Evolutionary conservation across 2,797 vertebrate species (phyloP), one percentile per base, ranked within the genome.

Genomic region (Pelochelys cantorii): DNA sequence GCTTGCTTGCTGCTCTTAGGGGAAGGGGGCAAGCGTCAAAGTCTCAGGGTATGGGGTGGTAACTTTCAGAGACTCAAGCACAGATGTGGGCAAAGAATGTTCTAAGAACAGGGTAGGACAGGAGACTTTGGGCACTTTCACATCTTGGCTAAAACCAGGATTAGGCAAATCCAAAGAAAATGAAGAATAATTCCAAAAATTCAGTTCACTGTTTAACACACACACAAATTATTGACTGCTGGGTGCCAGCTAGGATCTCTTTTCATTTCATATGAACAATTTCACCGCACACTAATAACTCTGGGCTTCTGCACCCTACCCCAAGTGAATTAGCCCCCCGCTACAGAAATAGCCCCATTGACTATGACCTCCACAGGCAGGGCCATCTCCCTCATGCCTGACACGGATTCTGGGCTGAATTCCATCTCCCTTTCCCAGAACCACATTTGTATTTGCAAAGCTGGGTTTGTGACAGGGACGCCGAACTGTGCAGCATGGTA

Each of bases 391-490:
- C 29, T 22, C 18, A 5, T 20, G 31, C 18, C 78, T 42, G 42
- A 42, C 7, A 6, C 42, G 42, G 42, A 10, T 0, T 0, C 0
- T 0, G 74, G 57, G 27, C 54, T 75, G 62, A 9, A 22, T 59
- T 2, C 0, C 57, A 37, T 42, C 54, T 80, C 60, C 5, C 74
- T 48, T 75, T 75, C 37, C 27, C 25, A 27, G 74, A 75, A 77
- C 13, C 0, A 0, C 1, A 17, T 12, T 8, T 54, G 20, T 6
- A 13, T 56, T 54, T n/a, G 5, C 53, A 25, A 56, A 15, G 31
- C n/a, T n/a, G 22, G n/a, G 22, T 11, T 29, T 57, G 17, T 57
- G n/a, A 15, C 34, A 42, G 42, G 42, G 42, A 42, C 42, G 42
- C 42, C 42, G 42, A 42, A 18, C 77, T 18, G 5, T 55, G 18